Conservation (phyloP, 1,140 invertebrate species). For the Vollenhovia emeryi region DNA sequence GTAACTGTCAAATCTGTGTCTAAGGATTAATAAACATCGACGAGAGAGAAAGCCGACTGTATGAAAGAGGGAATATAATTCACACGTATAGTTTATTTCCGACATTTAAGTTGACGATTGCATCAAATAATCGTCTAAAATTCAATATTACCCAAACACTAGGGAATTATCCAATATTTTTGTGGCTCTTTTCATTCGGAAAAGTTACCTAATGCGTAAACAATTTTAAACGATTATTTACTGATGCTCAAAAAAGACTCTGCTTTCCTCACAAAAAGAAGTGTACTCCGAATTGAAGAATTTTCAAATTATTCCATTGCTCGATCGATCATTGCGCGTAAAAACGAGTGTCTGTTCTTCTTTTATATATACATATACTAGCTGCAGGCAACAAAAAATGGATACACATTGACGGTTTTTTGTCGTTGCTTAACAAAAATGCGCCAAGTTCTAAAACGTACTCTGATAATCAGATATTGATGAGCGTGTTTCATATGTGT, state of each 20-base stretch:
- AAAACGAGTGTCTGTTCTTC: background rate
- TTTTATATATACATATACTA: background rate
- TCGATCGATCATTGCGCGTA: background rate
- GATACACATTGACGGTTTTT: background rate
- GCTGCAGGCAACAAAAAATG: background rate
- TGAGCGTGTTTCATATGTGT: slow-evolving; percentile 65
- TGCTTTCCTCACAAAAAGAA: background rate
- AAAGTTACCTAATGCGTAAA: background rate
- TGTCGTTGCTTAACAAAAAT: background rate
- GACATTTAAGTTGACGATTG: background rate
- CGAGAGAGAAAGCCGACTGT: slow-evolving; percentile 31
- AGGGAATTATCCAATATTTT: background rate
- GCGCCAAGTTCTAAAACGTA: slow-evolving; percentile 36
- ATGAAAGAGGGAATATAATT: slow-evolving; percentile 8
- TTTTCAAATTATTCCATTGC: slow-evolving; percentile 16
- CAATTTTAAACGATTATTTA: background rate
- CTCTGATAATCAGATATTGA: slow-evolving; percentile 55
- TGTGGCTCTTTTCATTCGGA: background rate
- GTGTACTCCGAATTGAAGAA: slow-evolving; percentile 51
- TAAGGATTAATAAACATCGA: slow-evolving; percentile 31
- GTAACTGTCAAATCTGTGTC: slow-evolving; percentile 3
- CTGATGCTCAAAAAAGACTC: background rate
- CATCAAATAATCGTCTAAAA: background rate
- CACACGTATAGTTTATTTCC: background rate
- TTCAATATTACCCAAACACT: background rate